These are phyloP conservation scores for Tonatia bakeri DNA, from an alignment of 2,113 vertebrate genomes.

Conservation along the genomic window DNA sequence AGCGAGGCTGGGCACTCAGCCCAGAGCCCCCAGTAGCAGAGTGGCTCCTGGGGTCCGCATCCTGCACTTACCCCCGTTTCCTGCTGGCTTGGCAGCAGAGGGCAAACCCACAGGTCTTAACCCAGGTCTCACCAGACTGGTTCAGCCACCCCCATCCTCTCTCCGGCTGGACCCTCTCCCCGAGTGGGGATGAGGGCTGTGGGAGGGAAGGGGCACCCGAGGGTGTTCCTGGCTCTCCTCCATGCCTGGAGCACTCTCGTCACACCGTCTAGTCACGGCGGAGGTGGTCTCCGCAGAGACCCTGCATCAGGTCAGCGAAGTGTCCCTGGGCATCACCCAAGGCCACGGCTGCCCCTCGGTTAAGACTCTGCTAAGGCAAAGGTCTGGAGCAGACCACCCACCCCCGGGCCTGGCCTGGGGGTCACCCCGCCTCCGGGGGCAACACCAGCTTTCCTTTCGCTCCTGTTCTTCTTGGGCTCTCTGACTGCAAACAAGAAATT, in stretches of 20 bases:
- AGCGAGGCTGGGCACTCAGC: rapidly evolving
- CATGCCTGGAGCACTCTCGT: neutral
- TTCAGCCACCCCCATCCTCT: neutral
- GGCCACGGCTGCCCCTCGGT: neutral
- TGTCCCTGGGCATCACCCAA: neutral
- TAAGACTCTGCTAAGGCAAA: neutral
- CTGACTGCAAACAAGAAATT: neutral
- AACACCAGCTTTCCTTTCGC: neutral
- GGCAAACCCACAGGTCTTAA: too few species aligned
- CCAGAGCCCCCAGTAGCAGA: neutral
- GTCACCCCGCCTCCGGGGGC: neutral
- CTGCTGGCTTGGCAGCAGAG: neutral
- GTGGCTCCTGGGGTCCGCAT: neutral
- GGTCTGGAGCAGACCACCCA: neutral
- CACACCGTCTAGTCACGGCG: neutral
- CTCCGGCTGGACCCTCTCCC: neutral
- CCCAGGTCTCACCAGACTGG: rapidly evolving
- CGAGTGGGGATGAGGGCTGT: too few species aligned
- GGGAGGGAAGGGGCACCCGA: too few species aligned
- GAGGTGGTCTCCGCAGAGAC: neutral
- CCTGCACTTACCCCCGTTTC: too few species aligned
- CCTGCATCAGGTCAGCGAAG: neutral
- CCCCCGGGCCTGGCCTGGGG: neutral
- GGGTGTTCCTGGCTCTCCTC: neutral
- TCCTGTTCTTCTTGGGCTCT: neutral